Conservation (phyloP, 2,113 vertebrate genomes). For the Zosterops hypoxanthus region DNA sequence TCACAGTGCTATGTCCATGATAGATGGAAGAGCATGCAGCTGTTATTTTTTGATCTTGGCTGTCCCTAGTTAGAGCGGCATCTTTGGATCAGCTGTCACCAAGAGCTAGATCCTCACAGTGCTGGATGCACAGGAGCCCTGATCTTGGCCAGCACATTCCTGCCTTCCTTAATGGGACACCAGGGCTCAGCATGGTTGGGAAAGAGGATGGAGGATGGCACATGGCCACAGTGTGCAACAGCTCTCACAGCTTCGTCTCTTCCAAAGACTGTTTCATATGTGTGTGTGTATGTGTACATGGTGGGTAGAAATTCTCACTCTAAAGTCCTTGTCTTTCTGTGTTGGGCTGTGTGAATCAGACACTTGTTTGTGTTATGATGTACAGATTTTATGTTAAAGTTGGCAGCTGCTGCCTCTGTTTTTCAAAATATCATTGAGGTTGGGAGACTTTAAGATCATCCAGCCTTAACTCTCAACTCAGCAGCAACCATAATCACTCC, state of each 20-base stretch:
- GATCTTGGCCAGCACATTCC: rapidly evolving
- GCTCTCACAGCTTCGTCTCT: background rate
- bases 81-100: background rate
- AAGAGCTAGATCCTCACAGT: background rate
- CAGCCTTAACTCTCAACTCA: background rate
- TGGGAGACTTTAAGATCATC: background rate
- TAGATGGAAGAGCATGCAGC: background rate
- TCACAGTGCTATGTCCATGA: rapidly evolving
- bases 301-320: background rate
- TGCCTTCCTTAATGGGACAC: background rate
- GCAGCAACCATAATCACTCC: background rate
- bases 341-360: background rate
- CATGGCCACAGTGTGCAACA: rapidly evolving
- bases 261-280: background rate
- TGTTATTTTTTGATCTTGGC: background rate
- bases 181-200: rapidly evolving
- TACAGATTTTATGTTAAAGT: background rate
- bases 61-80: background rate
- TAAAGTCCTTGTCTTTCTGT: background rate
- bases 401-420: background rate
- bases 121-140: rapidly evolving
- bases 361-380: background rate
- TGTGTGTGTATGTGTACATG: background rate
- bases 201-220: background rate
- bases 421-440: background rate